Conservation (phyloP, 2,797 vertebrate genomes). For the Hypotaenidia okinawae region DNA sequence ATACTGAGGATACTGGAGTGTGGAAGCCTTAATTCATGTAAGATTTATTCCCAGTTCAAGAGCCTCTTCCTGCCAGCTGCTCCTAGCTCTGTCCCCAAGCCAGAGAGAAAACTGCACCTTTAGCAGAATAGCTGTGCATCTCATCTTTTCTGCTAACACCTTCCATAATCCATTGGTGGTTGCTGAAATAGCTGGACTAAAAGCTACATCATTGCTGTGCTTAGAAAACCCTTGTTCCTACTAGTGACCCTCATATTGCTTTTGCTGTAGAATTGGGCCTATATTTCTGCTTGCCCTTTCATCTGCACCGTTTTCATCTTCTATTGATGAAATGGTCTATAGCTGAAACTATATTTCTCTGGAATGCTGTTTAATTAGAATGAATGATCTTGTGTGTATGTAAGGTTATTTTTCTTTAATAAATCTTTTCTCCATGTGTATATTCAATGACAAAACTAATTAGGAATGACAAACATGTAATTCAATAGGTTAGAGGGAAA, state of each 20-base stretch:
- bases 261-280: neutral
- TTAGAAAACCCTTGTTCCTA: neutral
- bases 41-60: neutral
- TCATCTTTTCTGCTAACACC: neutral
- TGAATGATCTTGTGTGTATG: constrained; percentile 69
- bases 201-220: neutral
- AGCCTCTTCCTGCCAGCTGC: neutral
- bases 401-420: constrained; percentile 76
- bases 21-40: neutral
- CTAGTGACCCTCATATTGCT: neutral
- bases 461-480: constrained; percentile 71
- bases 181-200: neutral
- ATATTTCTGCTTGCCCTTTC: constrained; percentile 18
- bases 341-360: constrained; percentile 46
- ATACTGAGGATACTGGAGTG: neutral
- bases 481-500: constrained; percentile 44
- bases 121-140: neutral
- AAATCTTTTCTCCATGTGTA: constrained; percentile 68
- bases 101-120: neutral
- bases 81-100: neutral
- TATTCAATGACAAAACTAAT: constrained; percentile 74
- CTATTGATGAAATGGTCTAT: neutral
- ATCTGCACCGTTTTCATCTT: constrained; percentile 35
- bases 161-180: neutral
- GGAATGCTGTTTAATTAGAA: constrained; percentile 77